Base-by-base conservation (phyloP, 2,113 vertebrate species). In the Gavialis gangeticus region DNA sequence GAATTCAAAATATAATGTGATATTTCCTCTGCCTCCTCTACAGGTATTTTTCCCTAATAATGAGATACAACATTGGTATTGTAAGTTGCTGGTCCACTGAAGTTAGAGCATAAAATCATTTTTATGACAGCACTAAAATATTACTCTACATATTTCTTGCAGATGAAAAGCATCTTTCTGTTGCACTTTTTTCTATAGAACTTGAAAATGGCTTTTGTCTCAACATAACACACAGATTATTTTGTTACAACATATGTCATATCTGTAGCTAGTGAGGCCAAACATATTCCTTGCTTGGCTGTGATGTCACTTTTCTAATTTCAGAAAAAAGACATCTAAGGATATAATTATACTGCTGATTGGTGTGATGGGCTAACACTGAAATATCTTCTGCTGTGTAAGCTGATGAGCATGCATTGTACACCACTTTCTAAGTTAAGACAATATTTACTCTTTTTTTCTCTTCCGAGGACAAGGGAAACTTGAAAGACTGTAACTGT, bases 41-140 rank as follows among this genome's bases (percentile, higher is more conserved):
- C 88, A 3, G 11, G 92, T 91, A 55, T 56, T 92, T 91, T 87
- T 91, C 93, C 88, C 75, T 96, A 95, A 91, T 85, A 96, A 54
- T 37, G 71, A 91, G 95, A 96, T 91, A 97, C 94, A 71, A 82
- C 91, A 66, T 82, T 95, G 89, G 58, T 93, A 76, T 91, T 97
- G 82, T 34, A 93, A 30, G 13, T 90, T 96, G 96, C 86, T 91
- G 83, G 92, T 87, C 90, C 95, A 91, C 87, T 94, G 75, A 92
- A 93, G 71, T 93, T 92, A 91, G 81, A 88, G 71, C 76, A 94
- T 46, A 95, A 92, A 94, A 75, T 93, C 71, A 88, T 96, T 93
- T 95, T 89, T 96, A 75, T 86, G 93, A 90, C 95, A 93, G 79
- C 78, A 63, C 75, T 86, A 96, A 88, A 87, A 80, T 84, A 86